Evolutionary conservation across 2,113 vertebrate species (phyloP).

Genomic region (Micronycteris hirsuta): DNA sequence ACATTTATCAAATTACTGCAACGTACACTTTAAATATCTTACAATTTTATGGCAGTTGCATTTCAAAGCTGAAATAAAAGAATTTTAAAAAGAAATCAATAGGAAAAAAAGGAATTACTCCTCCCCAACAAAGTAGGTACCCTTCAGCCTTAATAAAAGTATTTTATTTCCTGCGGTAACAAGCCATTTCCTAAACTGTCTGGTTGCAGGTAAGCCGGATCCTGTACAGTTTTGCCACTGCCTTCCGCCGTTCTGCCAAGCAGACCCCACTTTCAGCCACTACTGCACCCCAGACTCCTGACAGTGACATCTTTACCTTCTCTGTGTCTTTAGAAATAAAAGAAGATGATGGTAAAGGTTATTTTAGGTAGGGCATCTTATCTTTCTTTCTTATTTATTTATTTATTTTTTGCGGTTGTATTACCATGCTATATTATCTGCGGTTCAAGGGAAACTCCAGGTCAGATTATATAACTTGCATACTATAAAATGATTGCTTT

Average conservation of each 20-base stretch:
- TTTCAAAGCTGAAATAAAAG: not conserved
- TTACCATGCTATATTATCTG: not conserved
- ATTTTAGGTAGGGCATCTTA: constrained; percentile 89
- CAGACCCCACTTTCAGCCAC: constrained; percentile 87
- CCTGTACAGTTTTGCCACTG: constrained; percentile 98
- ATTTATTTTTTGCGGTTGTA: constrained; percentile 3
- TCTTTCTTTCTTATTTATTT: constrained; percentile 9
- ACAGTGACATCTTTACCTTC: constrained; percentile 98
- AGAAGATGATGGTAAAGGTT: constrained; percentile 98
- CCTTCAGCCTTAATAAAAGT: not conserved
- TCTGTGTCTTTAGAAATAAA: constrained; percentile 97
- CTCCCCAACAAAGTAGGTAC: not conserved
- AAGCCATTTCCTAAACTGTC: constrained; percentile 46
- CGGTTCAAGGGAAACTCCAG: not conserved
- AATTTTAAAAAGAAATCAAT: not conserved
- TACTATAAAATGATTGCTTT: not conserved
- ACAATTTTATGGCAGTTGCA: not conserved
- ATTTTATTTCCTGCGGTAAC: constrained; percentile 32
- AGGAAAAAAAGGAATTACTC: not conserved
- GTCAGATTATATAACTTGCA: constrained; percentile 25
- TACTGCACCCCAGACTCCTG: constrained; percentile 90
- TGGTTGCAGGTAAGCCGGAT: constrained; percentile 93
- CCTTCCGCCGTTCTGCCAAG: constrained; percentile 95
- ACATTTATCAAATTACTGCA: not conserved
- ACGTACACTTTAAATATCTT: not conserved